phyloP scores from a whole-genome alignment of 2,888 invertebrate genomes.

The Gandaritis pyraliata region DNA sequence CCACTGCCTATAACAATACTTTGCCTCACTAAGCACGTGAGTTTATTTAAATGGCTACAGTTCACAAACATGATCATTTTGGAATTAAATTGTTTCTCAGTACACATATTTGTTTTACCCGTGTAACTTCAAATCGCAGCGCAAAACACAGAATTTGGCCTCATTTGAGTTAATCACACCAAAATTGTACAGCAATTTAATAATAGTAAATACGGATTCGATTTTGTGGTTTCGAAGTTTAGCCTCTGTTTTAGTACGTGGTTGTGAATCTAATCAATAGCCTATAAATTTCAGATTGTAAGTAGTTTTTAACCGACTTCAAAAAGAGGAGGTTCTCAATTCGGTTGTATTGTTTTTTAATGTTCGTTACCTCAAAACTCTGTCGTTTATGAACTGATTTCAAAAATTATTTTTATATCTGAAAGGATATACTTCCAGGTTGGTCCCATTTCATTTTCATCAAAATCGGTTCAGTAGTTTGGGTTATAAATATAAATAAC shows the following conservation, averaged over 20 bases:
- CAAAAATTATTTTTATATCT: too few species aligned
- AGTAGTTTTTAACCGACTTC: too few species aligned
- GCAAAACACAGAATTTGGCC: constrained; percentile 24
- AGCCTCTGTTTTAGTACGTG: constrained; percentile 18
- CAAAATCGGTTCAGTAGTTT: too few species aligned
- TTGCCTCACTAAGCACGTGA: too few species aligned
- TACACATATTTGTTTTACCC: constrained; percentile 24
- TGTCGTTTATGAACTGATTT: too few species aligned
- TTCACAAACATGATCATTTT: constrained; percentile 6
- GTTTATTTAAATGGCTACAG: background rate
- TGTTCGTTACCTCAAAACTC: too few species aligned
- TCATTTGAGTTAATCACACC: constrained; percentile 30
- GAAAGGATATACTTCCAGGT: too few species aligned
- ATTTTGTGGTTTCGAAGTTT: constrained; percentile 20
- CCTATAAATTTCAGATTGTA: background rate
- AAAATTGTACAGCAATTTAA: constrained; percentile 30
- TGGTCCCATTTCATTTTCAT: too few species aligned
- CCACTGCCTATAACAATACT: too few species aligned
- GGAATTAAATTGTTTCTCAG: constrained; percentile 14
- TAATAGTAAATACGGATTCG: constrained; percentile 24
- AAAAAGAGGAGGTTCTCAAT: too few species aligned
- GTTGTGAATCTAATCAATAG: constrained; percentile 22
- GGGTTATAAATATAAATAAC: too few species aligned
- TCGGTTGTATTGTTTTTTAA: too few species aligned
- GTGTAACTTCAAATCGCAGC: constrained; percentile 24